Base-by-base conservation (phyloP, 2,888 invertebrate species). In the Camptogramma bilineatum region DNA sequence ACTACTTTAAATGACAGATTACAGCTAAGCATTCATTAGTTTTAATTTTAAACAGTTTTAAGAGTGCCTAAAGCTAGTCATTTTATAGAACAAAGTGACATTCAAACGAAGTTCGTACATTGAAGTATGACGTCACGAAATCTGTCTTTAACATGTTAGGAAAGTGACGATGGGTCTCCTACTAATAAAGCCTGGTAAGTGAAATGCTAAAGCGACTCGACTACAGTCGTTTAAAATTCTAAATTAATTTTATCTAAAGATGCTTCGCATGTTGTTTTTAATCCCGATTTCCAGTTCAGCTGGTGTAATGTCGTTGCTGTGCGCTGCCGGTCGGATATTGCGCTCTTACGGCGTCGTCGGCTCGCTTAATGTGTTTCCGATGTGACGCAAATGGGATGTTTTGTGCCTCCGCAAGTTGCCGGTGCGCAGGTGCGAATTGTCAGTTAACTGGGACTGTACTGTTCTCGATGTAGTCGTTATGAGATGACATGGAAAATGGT, bases 341-440 rank as follows among this genome's bases (percentile, higher is more conserved):
- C 85, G 84, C 86, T 88, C 85, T 85, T 82, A 82, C 78, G 80
- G 81, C 85, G 80, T 84, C 83, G 85, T 84, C 85, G 83, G 82
- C 77, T 81, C 81, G 82, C 82, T 84, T 87, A 89, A 90, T 90
- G 87, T 81, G 87, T 90, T 91, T 91, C 92, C 92, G 87, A 91
- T 89, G 89, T 88, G 90, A 84, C 85, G 86, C 84, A 89, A 90
- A 89, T 89, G 87, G 83, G 79, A 85, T 85, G 87, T 87, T 88
- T 81, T 87, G 84, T 85, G 75, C 79, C 76, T 75, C 73, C 58
- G 71, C 74, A 73, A 71, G 68, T 74, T 73, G 61, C 65, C 57
- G 66, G 68, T 66, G 73, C 72, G 72, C 83, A 83, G 83, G 81
- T 86, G 83, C 73, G 66, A 75, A 78, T 74, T 69, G 78, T 68